phyloP scores from a whole-genome alignment of 1,140 invertebrate species.

The Neotoxoptera formosana region DNA sequence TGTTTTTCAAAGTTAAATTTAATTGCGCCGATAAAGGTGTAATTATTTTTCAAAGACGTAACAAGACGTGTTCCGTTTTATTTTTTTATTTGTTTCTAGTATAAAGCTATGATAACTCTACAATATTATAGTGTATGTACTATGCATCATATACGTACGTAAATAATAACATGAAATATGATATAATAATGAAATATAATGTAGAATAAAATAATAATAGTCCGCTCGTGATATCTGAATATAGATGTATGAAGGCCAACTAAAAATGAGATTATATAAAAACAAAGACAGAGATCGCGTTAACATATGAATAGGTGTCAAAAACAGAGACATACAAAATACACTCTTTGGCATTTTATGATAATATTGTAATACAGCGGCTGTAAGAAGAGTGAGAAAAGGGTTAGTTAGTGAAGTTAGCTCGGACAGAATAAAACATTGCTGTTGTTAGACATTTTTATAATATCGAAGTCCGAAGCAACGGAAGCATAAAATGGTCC shows the following conservation, averaged over 20 bases:
- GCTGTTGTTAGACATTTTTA: background rate
- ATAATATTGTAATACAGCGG: background rate
- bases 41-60: no score
- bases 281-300: background rate
- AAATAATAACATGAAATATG: background rate
- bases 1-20: conserved; percentile 7
- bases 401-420: background rate
- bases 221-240: background rate
- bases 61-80: no score
- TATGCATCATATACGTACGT: background rate
- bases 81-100: no score
- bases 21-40: background rate
- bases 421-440: no score
- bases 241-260: background rate
- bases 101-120: no score
- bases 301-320: background rate
- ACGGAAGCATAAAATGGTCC: background rate
- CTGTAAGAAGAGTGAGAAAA: background rate
- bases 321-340: no score
- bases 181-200: background rate
- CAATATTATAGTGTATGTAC: no score
- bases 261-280: background rate
- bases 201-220: background rate
- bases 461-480: background rate
- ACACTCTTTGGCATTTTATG: background rate